phyloP scores from a whole-genome alignment of 2,888 invertebrate genomes.

The Macrophya annulata region DNA sequence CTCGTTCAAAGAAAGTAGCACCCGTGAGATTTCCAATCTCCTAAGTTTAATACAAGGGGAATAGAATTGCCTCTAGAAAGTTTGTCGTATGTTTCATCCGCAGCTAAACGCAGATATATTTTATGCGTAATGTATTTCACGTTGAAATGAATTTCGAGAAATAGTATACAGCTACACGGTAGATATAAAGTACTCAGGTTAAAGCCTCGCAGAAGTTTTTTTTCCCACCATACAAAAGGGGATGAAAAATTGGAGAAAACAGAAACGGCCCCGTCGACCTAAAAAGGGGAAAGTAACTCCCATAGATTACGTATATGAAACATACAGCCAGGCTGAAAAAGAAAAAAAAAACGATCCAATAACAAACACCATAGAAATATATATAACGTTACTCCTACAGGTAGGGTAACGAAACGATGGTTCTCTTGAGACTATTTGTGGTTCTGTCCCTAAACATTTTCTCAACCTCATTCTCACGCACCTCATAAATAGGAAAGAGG shows the following conservation, averaged over 20 bases:
- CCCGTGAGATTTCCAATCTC: conserved; percentile 45
- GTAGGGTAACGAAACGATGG: background rate
- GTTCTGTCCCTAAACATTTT: conserved; percentile 46
- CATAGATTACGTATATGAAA: conserved; percentile 24
- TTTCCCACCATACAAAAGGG: conserved; percentile 5
- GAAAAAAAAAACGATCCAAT: conserved; percentile 30
- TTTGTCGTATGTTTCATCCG: conserved; percentile 37
- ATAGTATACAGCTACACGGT: background rate
- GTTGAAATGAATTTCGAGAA: conserved; percentile 41
- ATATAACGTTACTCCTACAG: background rate
- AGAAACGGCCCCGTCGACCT: background rate
- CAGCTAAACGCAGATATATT: conserved; percentile 41
- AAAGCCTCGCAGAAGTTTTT: background rate
- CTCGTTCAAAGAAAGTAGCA: background rate
- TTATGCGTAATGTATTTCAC: conserved; percentile 47
- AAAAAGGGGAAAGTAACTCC: conserved; percentile 6
- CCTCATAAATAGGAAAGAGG: background rate
- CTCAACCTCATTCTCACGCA: background rate
- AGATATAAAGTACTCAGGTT: background rate
- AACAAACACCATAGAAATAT: conserved; percentile 13
- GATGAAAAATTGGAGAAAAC: conserved; percentile 38
- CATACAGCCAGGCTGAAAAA: background rate
- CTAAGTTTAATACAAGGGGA: conserved; percentile 48
- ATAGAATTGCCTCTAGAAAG: conserved; percentile 17
- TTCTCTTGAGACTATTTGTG: conserved; percentile 38